Evolutionary conservation across 1,140 invertebrate genomes (phyloP).

Genomic region (Drosophila truncata): DNA sequence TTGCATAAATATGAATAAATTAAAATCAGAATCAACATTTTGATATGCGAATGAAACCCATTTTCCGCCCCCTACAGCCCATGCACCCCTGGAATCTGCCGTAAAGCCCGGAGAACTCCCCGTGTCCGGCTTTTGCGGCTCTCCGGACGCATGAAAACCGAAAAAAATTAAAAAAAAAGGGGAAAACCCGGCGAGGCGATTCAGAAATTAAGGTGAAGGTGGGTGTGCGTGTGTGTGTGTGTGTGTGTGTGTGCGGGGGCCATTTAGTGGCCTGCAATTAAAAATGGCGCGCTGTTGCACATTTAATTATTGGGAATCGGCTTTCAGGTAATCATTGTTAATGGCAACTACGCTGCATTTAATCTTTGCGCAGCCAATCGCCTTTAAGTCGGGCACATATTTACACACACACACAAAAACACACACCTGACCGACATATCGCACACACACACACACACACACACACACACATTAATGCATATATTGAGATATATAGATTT

Average conservation of each 20-base stretch:
- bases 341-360: constrained; percentile 81
- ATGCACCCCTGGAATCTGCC: constrained; percentile 17
- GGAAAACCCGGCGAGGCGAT: constrained; percentile 6
- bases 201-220: constrained; percentile 29
- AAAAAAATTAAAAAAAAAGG: neutral
- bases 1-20: constrained; percentile 83
- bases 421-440: constrained; percentile 27
- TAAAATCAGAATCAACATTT: constrained; percentile 81
- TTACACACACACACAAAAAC: constrained; percentile 16
- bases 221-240: constrained; percentile 4
- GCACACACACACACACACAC: neutral
- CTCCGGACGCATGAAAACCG: constrained; percentile 22
- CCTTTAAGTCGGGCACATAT: constrained; percentile 61
- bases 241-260: constrained; percentile 29
- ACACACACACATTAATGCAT: neutral
- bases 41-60: constrained; percentile 68
- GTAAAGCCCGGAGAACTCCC: constrained; percentile 20
- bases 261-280: constrained; percentile 79
- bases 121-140: constrained; percentile 31
- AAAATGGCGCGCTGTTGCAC: constrained; percentile 83
- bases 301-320: constrained; percentile 84
- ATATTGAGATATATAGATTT: constrained; percentile 59
- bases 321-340: constrained; percentile 84
- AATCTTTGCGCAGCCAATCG: constrained; percentile 57
- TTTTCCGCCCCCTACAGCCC: constrained; percentile 2